Base-by-base conservation (phyloP, 2,888 invertebrate species). In the Brenthis hecate region DNA sequence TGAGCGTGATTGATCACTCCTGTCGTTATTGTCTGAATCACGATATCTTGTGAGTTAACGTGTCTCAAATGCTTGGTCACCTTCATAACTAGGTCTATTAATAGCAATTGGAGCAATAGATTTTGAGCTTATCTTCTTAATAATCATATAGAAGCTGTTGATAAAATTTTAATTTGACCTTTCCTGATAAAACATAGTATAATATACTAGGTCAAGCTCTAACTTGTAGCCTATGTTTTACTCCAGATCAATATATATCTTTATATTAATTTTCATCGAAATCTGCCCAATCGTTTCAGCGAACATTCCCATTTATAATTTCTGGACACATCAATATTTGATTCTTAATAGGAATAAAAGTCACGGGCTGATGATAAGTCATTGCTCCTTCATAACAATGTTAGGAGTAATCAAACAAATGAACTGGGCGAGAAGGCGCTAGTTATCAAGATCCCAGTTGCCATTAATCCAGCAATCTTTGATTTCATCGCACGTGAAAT, bases 1-100 rank as follows among this genome's bases (percentile, higher is more conserved):
- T 89, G 88, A 82, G 76, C 77, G 81, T 85, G 89, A 90, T 89
- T 87, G 90, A 90, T 90, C 85, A 73, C 76, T 70, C 77, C 81
- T 77, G 76, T 74, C 77, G 79, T 81, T 77, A 81, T 81, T 82
- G 84, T 79, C 81, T 87, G 88, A 88, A 76, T 88, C 88, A 87
- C 73, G 73, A 66, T 72, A 62, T 68, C 68, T 70, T 68, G 65
- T 72, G 66, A 72, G 50, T 72, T 50, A 66, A 66, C 66, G 67
- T 61, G 56, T 63, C 66, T 62, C 69, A 65, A 69, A 67, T 69
- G 65, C 65, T 69, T 54, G 61, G 65, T 66, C 68, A 66, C 68
- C 69, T 70, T 50, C 62, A 23, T 62, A 56, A 65, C 64, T 48
- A 36, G 13, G 43, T 61, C 47, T 69, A 62, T 68, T 70, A 56